Evolutionary conservation across 1,140 invertebrate species (phyloP).

Genomic region (Aphaenogaster ashmeadi): DNA sequence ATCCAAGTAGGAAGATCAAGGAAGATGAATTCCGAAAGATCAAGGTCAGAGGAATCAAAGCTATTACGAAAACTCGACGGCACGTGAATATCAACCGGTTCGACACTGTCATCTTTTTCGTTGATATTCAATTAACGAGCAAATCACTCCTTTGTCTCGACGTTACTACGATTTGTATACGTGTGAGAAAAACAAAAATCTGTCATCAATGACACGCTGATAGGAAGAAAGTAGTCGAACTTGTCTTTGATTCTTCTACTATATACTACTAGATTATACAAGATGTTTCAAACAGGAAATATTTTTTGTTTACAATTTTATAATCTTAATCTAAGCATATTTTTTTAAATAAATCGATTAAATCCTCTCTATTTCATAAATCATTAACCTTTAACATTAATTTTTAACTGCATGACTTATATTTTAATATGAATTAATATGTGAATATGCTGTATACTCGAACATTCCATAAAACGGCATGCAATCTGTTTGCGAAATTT

Average conservation of each 20-base stretch:
- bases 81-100: constrained; percentile 30
- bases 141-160: constrained; percentile 36
- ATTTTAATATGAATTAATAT: not conserved
- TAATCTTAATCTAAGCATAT: not conserved
- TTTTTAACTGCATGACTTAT: not conserved
- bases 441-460: not conserved
- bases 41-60: constrained; percentile 50
- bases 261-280: not conserved
- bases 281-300: not conserved
- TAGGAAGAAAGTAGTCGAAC: not conserved
- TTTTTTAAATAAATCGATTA: constrained; percentile 5
- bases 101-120: not conserved
- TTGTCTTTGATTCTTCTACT: constrained; percentile 7
- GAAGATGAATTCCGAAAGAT: constrained; percentile 52
- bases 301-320: not conserved
- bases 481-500: not conserved
- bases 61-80: not conserved
- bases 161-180: not conserved
- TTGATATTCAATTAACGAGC: constrained; percentile 35
- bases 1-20: constrained; percentile 23
- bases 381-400: constrained; percentile 9
- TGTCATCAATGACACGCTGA: not conserved
- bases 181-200: not conserved
- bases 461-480: not conserved
- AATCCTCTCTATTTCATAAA: not conserved